Evolutionary conservation across 2,113 vertebrate species (phyloP), one percentile per base, ranked within the genome.

Genomic region (Numenius arquata): DNA sequence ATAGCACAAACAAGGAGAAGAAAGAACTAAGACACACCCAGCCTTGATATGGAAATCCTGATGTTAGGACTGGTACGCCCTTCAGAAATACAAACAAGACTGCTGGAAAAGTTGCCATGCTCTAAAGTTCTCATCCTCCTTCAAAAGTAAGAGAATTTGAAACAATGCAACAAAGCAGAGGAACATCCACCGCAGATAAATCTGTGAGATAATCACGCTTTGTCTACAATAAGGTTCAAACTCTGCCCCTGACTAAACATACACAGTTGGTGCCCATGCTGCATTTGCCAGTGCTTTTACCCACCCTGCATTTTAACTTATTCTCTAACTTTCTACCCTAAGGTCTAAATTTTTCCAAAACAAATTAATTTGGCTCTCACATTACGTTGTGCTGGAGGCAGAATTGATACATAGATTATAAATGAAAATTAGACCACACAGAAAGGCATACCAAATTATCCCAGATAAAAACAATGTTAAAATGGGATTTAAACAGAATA

Each of bases 361-460:
- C 65, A 90, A 94, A 94, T 84, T 76, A 75, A 88, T 88, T 47
- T 94, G 61, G 26, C 34, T 75, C 40, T 59, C 48, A 50, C 26
- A 58, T 34, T 47, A 48, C 47, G 13, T 48, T 40, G 2, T 53
- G 41, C 90, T 96, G 65, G 52, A 93, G 65, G 90, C 43, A 68
- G 15, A 56, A 91, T 1, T 82, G 61, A 85, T 87, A 78, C 11
- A 80, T 1, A 84, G 65, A 88, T 50, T 61, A 17, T 50, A 90
- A 76, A 86, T 22, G 20, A 94, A 94, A 95, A 71, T 43, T 17
- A 84, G 92, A 94, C 92, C 90, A 93, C 85, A 91, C 80, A 96
- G 75, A 93, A 95, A 25, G 8, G 2, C 47, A 40, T 9, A 71
- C 47, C 59, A 90, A 63, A 84, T 78, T 78, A 95, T 80, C 43